Conservation (phyloP, 2,888 invertebrate species). For the Chromoteleia sp. region DNA sequence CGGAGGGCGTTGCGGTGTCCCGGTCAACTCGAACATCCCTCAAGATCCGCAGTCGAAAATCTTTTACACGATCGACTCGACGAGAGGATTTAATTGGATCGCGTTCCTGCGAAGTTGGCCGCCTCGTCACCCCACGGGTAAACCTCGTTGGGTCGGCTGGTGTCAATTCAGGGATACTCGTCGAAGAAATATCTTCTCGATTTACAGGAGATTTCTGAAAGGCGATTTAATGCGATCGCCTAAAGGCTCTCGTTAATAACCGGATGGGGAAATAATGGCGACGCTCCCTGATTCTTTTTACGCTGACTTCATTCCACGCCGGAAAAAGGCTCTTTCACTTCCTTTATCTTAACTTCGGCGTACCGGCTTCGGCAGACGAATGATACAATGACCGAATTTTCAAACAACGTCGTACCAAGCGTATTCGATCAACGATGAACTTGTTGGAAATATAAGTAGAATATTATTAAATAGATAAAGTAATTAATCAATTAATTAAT, state of each 20-base stretch:
- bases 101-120: conserved; percentile 13
- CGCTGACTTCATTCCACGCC: conserved; percentile 60
- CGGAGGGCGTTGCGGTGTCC: too few relatives aligned
- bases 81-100: conserved; percentile 71
- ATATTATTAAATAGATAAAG: too few relatives aligned
- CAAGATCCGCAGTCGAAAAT: conserved; percentile 55
- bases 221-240: conserved; percentile 72
- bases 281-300: conserved; percentile 68
- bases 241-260: conserved; percentile 75
- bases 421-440: background rate
- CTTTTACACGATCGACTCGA: conserved; percentile 61
- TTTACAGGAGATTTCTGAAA: conserved; percentile 71
- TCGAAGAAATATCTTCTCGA: conserved; percentile 64
- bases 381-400: conserved; percentile 72
- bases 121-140: conserved; percentile 42
- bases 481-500: too few relatives aligned
- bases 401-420: background rate
- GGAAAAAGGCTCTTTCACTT: conserved; percentile 71
- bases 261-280: conserved; percentile 74
- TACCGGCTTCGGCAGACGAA: conserved; percentile 75
- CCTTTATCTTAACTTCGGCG: conserved; percentile 69
- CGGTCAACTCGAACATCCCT: conserved; percentile 55
- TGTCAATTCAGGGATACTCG: conserved; percentile 62
- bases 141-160: conserved; percentile 55
- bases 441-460: too few relatives aligned